Evolutionary conservation across 2,888 invertebrate species (phyloP), one percentile per base, ranked within the genome.

Genomic region (Pyrrhia umbra): DNA sequence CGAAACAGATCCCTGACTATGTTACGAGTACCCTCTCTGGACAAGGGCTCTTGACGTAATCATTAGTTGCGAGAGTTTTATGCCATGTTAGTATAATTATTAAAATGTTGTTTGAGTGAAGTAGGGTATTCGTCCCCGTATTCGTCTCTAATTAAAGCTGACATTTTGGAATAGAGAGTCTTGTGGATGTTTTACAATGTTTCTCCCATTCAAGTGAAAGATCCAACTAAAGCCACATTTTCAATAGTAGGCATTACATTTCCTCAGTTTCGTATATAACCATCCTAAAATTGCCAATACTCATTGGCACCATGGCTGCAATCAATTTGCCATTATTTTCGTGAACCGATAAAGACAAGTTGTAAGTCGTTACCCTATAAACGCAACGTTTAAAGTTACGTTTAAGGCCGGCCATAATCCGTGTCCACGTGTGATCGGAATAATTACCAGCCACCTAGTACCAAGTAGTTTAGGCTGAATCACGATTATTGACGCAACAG

Each of bases 351-450:
- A 89, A 86, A 88, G 85, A 87, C 85, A 87, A 79, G 78, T 76
- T 81, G 83, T 83, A 86, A 89, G 90, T 89, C 91, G 89, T 92
- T 92, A 92, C 91, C 90, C 92, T 90, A 92, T 90, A 90, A 90
- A 92, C 87, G 78, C 43, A 71, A 67, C 75, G 40, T 87, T 85
- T 86, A 86, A 84, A 87, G 85, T 89, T 90, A 72, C 77, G 64
- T 89, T 89, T 89, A 88, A 91, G 87, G 86, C 89, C 88, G 84
- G 81, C 81, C 86, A 88, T 92, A 92, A 92, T 90, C 85, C 85
- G 87, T 89, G 88, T 90, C 90, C 93, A 92, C 92, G 92, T 94
- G 92, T 92, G 92, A 88, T 90, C 85, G 80, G 93, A 94, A 94
- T 94, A 93, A 92, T 92, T 92, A 90, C 90, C 78, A 83, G 85